A percentile compares a stretch with the other conserved stretches of the same genome.
phyloP scores from a whole-genome alignment of 1,140 invertebrate species.

The Polyergus mexicanus region DNA sequence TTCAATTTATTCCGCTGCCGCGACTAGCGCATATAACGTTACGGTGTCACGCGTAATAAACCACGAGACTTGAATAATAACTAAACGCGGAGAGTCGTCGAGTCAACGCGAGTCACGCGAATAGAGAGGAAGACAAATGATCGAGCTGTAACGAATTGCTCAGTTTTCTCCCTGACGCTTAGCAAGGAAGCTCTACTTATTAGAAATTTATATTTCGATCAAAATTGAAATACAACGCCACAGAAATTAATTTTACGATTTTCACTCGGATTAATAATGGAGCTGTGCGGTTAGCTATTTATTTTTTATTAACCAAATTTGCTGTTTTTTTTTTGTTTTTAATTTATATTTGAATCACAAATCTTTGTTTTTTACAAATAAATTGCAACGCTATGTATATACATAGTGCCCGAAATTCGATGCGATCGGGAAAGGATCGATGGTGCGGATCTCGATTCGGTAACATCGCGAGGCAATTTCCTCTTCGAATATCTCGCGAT shows the following conservation, averaged over 20 bases:
- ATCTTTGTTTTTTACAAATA: conserved; percentile 14
- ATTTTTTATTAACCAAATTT: too few species aligned
- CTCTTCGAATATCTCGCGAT: conserved; percentile 5
- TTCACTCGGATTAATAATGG: neutral
- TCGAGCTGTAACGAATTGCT: conserved; percentile 51
- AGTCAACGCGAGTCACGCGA: conserved; percentile 58
- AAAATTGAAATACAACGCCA: conserved; percentile 3
- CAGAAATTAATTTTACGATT: conserved; percentile 18
- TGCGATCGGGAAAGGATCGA: neutral
- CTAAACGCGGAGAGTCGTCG: conserved; percentile 56
- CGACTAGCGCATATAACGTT: conserved; percentile 23
- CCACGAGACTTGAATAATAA: conserved; percentile 61
- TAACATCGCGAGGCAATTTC: conserved; percentile 42
- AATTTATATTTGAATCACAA: neutral
- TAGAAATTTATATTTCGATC: conserved; percentile 3
- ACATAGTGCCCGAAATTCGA: neutral
- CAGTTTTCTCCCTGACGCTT: conserved; percentile 20
- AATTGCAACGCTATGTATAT: neutral
- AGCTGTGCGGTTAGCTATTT: too few species aligned
- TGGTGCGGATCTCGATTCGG: conserved; percentile 14
- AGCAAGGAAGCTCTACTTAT: neutral
- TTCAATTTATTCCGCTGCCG: conserved; percentile 50
- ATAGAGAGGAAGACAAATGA: conserved; percentile 53
- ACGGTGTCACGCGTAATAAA: conserved; percentile 58
- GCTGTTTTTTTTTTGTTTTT: neutral